phyloP scores from a whole-genome alignment of 2,888 invertebrate species.

The Panorpa germanica region DNA sequence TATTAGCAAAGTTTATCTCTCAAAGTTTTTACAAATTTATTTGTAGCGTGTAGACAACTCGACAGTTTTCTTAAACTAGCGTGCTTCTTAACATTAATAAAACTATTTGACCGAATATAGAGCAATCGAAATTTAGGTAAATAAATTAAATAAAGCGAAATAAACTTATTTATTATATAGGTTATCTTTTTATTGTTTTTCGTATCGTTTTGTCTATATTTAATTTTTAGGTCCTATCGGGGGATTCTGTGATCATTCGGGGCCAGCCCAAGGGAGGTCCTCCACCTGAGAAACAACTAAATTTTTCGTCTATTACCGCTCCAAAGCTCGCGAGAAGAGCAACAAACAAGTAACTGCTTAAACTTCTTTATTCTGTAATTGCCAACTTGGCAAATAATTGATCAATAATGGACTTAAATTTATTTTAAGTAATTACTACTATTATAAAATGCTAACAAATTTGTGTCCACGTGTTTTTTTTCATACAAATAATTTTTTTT shows the following conservation, averaged over 20 bases:
- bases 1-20: too few relatives aligned
- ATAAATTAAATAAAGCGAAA: too few relatives aligned
- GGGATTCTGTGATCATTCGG: conserved; percentile 86
- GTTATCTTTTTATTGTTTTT: too few relatives aligned
- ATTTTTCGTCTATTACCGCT: conserved; percentile 78
- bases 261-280: conserved; percentile 67
- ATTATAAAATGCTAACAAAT: not conserved
- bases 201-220: conserved; percentile 12
- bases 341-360: not conserved
- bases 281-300: conserved; percentile 82
- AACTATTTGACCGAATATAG: too few relatives aligned
- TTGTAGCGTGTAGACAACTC: too few relatives aligned
- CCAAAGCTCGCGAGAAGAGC: conserved; percentile 72
- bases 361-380: not conserved
- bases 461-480: conserved; percentile 3
- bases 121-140: too few relatives aligned
- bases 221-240: conserved; percentile 78
- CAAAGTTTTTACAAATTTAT: too few relatives aligned
- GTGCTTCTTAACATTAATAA: too few relatives aligned
- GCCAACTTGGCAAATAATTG: not conserved
- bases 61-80: too few relatives aligned
- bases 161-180: too few relatives aligned
- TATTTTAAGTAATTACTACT: not conserved
- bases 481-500: conserved; percentile 10
- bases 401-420: not conserved